A percentile compares a stretch with the other conserved stretches of the same genome.
Evolutionary conservation across 2,113 vertebrate species (phyloP).

Genomic region (Hymenochirus boettgeri): DNA sequence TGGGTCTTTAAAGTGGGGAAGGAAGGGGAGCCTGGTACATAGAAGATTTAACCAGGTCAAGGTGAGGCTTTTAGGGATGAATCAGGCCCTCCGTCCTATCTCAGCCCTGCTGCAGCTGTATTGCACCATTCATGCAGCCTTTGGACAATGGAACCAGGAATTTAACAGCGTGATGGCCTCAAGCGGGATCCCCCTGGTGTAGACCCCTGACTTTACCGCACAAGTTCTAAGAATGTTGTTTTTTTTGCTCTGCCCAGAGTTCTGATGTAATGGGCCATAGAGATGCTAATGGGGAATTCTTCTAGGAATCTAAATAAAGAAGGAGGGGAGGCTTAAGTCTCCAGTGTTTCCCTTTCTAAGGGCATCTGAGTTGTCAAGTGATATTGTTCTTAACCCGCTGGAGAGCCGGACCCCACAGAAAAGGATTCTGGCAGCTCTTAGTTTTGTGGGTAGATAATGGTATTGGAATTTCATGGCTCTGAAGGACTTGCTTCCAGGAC

Average conservation of each 20-base stretch:
- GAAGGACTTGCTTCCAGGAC: background rate
- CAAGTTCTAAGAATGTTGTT: background rate
- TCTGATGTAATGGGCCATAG: background rate
- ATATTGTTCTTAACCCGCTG: background rate
- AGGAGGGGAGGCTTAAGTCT: background rate
- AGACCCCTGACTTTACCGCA: too few species aligned
- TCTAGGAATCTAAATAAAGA: background rate
- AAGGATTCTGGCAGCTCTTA: background rate
- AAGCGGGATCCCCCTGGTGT: too few species aligned
- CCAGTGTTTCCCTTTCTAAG: background rate
- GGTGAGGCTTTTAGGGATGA: too few species aligned
- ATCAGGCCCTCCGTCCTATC: too few species aligned
- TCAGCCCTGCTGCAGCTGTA: too few species aligned
- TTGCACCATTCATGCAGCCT: too few species aligned
- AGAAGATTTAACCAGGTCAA: too few species aligned
- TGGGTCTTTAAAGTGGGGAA: too few species aligned
- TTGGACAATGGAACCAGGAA: too few species aligned
- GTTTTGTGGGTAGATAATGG: background rate
- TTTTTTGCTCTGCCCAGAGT: background rate
- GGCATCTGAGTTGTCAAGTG: background rate
- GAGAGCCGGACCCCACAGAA: background rate
- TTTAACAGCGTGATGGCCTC: too few species aligned
- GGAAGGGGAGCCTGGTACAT: too few species aligned
- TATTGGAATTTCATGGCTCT: slow-evolving; percentile 2
- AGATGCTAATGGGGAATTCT: background rate